phyloP scores from a whole-genome alignment of 2,797 vertebrate species.

The Microtus obscurus region DNA sequence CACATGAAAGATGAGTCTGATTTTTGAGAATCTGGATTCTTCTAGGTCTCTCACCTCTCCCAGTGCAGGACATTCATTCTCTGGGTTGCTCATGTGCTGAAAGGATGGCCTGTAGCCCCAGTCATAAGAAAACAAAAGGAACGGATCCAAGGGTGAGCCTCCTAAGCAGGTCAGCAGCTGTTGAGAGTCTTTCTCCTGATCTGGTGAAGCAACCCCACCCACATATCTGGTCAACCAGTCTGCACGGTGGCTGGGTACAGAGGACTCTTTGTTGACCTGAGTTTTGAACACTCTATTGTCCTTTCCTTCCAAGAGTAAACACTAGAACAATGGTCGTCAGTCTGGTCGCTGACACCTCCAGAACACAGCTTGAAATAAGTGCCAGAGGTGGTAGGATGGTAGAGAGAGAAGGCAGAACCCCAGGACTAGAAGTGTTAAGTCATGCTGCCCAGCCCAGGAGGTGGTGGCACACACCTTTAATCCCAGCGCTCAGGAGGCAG shows the following conservation, averaged over 20 bases:
- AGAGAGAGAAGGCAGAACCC: not conserved
- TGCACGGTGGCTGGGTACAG: not conserved
- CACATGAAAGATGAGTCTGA: not conserved
- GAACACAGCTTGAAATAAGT: not conserved
- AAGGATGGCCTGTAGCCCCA: not conserved
- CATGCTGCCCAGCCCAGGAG: not conserved
- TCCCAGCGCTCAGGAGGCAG: not conserved
- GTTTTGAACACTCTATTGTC: not conserved
- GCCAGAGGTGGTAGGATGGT: not conserved
- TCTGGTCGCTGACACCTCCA: not conserved
- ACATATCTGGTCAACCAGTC: not conserved
- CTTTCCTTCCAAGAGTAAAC: not conserved
- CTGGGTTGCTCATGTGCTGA: not conserved
- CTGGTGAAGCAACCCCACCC: not conserved
- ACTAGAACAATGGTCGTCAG: not conserved
- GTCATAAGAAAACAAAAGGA: not conserved
- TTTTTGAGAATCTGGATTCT: not conserved
- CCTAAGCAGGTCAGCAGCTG: not conserved
- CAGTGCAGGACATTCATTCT: not conserved
- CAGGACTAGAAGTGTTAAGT: not conserved
- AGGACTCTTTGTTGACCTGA: not conserved
- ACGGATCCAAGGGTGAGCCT: not conserved
- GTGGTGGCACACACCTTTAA: not conserved
- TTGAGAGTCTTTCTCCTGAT: not conserved
- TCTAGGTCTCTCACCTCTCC: not conserved